phyloP scores from a whole-genome alignment of 2,797 vertebrate genomes.

The Forpus xanthops region DNA sequence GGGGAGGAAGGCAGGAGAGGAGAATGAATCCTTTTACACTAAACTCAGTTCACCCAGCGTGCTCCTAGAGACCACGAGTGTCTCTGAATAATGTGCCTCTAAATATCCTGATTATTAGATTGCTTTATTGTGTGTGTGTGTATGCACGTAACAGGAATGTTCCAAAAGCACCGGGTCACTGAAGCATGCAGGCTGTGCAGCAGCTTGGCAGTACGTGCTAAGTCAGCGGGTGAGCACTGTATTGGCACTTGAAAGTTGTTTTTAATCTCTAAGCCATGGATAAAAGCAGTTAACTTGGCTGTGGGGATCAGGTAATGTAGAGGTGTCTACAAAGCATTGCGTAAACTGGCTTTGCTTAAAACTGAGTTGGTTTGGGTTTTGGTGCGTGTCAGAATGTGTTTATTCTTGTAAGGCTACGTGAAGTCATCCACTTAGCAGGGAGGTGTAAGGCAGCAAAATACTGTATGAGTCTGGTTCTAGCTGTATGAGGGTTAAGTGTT shows the following conservation, averaged over 20 bases:
- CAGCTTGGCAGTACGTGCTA: background rate
- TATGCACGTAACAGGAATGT: background rate
- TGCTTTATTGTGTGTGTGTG: background rate
- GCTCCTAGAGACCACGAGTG: background rate
- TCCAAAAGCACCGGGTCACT: background rate
- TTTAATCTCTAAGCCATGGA: background rate
- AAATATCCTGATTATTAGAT: background rate
- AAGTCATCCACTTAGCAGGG: constrained; percentile 17
- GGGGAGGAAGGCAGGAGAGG: background rate
- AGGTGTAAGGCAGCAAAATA: background rate
- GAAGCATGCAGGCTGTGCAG: background rate
- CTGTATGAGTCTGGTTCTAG: background rate
- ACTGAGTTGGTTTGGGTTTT: background rate
- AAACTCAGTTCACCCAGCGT: background rate
- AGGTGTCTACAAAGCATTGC: background rate
- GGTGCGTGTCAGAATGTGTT: background rate
- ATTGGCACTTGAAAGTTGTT: background rate
- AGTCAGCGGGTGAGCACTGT: background rate
- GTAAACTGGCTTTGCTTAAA: background rate
- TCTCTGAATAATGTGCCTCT: background rate
- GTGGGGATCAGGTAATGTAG: background rate
- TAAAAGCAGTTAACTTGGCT: background rate
- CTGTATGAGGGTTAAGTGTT: background rate
- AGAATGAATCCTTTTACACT: background rate
- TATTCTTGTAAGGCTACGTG: background rate